Base-by-base conservation (phyloP, 2,113 vertebrate species). In the Dromaius novaehollandiae region DNA sequence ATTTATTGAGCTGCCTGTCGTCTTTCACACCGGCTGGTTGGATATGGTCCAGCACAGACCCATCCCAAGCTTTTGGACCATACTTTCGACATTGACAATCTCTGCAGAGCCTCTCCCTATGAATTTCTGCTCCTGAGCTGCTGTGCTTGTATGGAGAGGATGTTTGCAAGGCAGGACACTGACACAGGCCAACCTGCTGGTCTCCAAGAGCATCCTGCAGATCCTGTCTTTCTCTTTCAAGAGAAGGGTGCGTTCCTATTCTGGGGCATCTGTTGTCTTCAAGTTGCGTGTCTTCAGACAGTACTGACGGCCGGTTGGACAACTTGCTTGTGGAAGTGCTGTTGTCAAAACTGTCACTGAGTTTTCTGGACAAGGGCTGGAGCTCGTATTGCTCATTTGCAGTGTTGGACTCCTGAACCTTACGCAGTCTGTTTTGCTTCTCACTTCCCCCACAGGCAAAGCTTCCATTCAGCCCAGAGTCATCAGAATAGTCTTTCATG, bases 321-420 rank as follows among this genome's bases (percentile, higher is more conserved):
- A 99, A 97, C 96, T 99, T 99, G 96, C 99, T 99, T 69, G 99
- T 99, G 94, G 99, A 99, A 30, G 99, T 99, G 98, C 99, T 99
- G 96, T 99, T 99, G 95, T 99, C 99, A 89, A 99, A 99, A 93
- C 99, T 99, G 98, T 99, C 99, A 1, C 99, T 99, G 66, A 99
- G 97, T 80, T 99, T 99, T 75, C 99, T 98, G 34, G 99, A 99
- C 93, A 99, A 80, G 30, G 99, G 99, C 96, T 99, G 99, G 55
- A 99, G 98, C 97, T 99, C 99, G 0, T 99, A 99, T 66, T 99
- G 99, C 94, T 99, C 99, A 0, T 98, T 98, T 64, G 98, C 98
- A 36, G 95, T 96, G 79, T 98, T 98, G 51, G 98, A 97, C 26
- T 95, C 97, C 7, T 98, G 98, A 34, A 97, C 96, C 97, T 99